phyloP scores from a whole-genome alignment of 1,140 invertebrate species.

The Platorchestia sp. region DNA sequence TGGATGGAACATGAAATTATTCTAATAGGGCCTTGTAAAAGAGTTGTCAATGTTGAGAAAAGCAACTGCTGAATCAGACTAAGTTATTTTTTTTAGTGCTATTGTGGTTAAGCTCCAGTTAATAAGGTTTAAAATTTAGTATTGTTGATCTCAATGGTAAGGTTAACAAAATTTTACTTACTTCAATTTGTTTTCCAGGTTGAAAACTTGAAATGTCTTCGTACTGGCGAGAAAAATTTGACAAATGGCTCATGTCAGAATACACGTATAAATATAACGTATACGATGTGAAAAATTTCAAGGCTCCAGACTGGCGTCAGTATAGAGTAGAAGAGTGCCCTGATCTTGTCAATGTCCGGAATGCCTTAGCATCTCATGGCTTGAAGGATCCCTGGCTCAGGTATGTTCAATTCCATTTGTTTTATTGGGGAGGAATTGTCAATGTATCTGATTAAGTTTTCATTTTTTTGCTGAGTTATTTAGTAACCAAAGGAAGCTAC shows the following conservation, averaged over 20 bases:
- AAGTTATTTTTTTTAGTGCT: no score
- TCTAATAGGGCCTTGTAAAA: no score
- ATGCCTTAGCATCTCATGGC: slow-evolving; percentile 78
- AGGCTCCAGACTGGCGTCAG: slow-evolving; percentile 79
- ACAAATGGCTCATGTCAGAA: slow-evolving; percentile 28
- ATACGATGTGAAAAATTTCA: slow-evolving; percentile 67
- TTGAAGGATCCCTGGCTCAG: slow-evolving; percentile 88
- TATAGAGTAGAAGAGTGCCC: slow-evolving; percentile 82
- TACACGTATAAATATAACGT: not conserved
- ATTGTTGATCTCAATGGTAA: no score
- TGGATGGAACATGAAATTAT: no score
- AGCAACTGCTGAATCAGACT: no score
- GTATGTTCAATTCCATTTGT: slow-evolving; percentile 70
- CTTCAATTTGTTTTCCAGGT: not conserved
- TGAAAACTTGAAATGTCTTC: not conserved
- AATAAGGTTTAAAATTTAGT: no score
- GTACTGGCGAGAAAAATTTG: slow-evolving; percentile 12
- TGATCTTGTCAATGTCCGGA: slow-evolving; percentile 76
- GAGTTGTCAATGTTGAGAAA: no score
- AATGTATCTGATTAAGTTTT: not conserved
- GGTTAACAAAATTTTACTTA: no score
- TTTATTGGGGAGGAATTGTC: not conserved
- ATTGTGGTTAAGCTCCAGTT: no score
- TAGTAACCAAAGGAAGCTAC: not conserved
- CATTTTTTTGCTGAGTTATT: not conserved